Evolutionary conservation across 2,888 invertebrate species (phyloP).

Genomic region (Lasioglossum oenotherae): DNA sequence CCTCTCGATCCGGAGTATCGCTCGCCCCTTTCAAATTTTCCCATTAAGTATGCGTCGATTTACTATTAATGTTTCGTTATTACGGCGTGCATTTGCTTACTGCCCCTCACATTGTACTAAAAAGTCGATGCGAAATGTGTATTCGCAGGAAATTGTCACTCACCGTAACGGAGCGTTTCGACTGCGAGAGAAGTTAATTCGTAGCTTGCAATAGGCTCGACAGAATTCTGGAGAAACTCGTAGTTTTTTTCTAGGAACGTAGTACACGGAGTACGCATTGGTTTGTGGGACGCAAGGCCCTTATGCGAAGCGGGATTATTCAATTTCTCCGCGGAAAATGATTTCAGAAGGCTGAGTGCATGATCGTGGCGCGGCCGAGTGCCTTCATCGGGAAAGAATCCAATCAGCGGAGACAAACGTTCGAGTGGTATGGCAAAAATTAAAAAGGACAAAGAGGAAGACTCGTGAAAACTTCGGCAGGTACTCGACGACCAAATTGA

Average conservation of each 20-base stretch:
- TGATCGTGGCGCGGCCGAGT: not conserved
- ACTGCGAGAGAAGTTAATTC: not conserved
- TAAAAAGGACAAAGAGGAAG: slow-evolving; percentile 60
- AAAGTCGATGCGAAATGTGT: not conserved
- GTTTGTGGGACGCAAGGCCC: not conserved
- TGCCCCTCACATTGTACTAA: not conserved
- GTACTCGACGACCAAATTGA: slow-evolving; percentile 75
- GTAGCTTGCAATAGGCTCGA: not conserved
- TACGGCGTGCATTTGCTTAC: not conserved
- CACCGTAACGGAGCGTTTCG: not conserved
- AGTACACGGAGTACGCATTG: not conserved
- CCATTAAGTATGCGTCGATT: not conserved
- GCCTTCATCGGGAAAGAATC: slow-evolving; percentile 54
- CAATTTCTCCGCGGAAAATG: slow-evolving; percentile 24
- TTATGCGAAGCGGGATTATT: not conserved
- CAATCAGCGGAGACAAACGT: slow-evolving; percentile 60
- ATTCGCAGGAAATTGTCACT: not conserved
- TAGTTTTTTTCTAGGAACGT: too few relatives aligned
- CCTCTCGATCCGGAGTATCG: not conserved
- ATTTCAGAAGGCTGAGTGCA: slow-evolving; percentile 18
- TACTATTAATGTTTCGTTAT: not conserved
- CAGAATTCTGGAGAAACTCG: too few relatives aligned
- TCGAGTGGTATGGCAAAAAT: slow-evolving; percentile 59
- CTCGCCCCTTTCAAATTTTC: not conserved
- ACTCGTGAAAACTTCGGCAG: slow-evolving; percentile 63